Evolutionary conservation across 2,888 invertebrate genomes (phyloP).

Genomic region (Lasioglossum leucozonium): DNA sequence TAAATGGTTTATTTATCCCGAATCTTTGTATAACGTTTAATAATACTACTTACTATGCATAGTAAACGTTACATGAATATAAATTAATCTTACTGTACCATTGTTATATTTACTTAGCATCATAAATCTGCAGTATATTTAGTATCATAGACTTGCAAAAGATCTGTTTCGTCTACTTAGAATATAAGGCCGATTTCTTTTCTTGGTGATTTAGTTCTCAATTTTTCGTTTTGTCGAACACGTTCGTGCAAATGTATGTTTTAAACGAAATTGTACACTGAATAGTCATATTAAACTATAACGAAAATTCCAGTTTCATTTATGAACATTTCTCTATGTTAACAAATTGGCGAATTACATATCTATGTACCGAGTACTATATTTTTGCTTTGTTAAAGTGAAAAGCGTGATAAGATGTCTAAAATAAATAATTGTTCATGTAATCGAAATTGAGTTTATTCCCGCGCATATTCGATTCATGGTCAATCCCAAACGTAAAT

Average conservation of each 20-base stretch:
- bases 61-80: conserved; percentile 19
- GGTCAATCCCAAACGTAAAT: not conserved
- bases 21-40: conserved; percentile 28
- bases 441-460: not conserved
- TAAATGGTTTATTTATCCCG: conserved; percentile 29
- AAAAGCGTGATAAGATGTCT: not conserved
- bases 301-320: conserved; percentile 14
- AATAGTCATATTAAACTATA: not conserved
- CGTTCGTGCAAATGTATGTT: conserved; percentile 25
- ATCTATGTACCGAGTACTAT: not conserved
- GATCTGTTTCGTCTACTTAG: conserved; percentile 23
- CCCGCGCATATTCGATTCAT: not conserved
- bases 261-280: conserved; percentile 28
- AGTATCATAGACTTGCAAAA: conserved; percentile 11
- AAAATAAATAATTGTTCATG: not conserved
- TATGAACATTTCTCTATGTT: not conserved
- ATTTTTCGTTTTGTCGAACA: conserved; percentile 2
- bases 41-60: conserved; percentile 29
- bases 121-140: conserved; percentile 26
- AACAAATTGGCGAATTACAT: not conserved
- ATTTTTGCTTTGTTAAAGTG: not conserved
- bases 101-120: conserved; percentile 28
- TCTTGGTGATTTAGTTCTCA: not conserved
- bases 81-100: conserved; percentile 23
- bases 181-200: conserved; percentile 22